Evolutionary conservation across 2,797 vertebrate species (phyloP), one percentile per base, ranked within the genome.

Genomic region (Anableps anableps): DNA sequence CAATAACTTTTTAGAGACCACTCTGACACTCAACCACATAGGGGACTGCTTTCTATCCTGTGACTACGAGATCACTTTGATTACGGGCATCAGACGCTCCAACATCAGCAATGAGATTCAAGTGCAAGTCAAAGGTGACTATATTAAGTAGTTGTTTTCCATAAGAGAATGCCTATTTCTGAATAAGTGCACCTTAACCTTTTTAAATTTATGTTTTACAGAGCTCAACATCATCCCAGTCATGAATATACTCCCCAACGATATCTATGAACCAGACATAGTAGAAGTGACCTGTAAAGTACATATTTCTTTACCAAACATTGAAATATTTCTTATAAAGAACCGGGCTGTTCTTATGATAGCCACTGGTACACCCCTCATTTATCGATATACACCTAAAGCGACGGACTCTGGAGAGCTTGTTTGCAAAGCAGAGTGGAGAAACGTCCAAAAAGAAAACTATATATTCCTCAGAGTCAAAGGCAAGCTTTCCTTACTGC

Each of bases 401-500:
- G 85, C 85, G 2, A 85, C 84, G 0, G 86, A 93, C 80, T 93
- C 93, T 8, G 94, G 94, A 29, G 84, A 92, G 41, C 92, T 95
- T 1, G 82, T 89, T 58, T 96, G 96, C 70, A 95, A 95, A 83
- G 89, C 93, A 5, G 91, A 92, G 86, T 91, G 83, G 81, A 74
- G 77, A 74, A 91, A 10, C 0, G 81, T 95, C 80, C 92, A 94
- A 80, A 93, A 93, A 80, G 88, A 80, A 58, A 85, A 80, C 21
- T 70, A 47, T 41, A 0, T 34, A 13, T 5, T 1, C 2, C 64
- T 96, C 76, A 78, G 5, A 0, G 93, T 96, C 79, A 93, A 87
- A 88, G 88, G 85, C 74, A 89, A 94, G 92, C n/a, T 26, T 14
- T 45, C 1, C 3, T 74, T 64, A 17, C 55, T 8, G 34, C 14